These are phyloP conservation scores for Zaprionus camerounensis DNA, from an alignment of 1,140 invertebrate species.

Conservation along the genomic window DNA sequence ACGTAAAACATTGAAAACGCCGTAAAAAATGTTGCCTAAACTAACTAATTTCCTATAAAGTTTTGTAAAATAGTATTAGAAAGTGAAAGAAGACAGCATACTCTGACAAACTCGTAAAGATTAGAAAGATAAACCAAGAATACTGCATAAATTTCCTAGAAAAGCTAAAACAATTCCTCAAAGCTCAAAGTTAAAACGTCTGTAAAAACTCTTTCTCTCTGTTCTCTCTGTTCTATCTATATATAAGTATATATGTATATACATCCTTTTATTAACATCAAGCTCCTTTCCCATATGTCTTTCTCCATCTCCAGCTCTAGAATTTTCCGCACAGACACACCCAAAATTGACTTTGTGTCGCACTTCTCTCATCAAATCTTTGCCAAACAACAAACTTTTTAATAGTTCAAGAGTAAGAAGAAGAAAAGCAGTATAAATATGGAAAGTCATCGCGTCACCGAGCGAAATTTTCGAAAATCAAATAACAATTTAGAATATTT, in stretches of 20 bases:
- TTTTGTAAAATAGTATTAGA: background rate
- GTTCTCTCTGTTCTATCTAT: no score
- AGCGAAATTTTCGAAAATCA: slow-evolving; percentile 29
- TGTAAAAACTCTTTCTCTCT: no score
- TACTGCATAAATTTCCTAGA: background rate
- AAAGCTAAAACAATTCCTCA: background rate
- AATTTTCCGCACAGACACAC: background rate
- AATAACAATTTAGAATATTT: slow-evolving; percentile 43
- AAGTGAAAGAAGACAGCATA: no score
- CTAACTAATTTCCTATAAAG: background rate
- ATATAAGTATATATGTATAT: background rate
- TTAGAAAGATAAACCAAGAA: background rate
- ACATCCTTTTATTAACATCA: background rate
- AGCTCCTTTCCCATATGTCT: background rate
- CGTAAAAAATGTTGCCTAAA: no score
- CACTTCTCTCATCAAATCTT: background rate
- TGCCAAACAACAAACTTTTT: background rate
- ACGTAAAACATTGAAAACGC: background rate
- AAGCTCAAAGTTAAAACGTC: background rate
- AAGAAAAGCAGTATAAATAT: background rate
- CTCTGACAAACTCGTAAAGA: background rate
- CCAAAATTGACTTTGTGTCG: background rate
- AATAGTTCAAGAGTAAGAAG: background rate
- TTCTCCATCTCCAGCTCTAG: background rate
- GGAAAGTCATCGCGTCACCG: background rate